Percentiles rank a stretch among this genome's conserved stretches.
phyloP scores from a whole-genome alignment of 1,140 invertebrate species.

The Antheraea pernyi region DNA sequence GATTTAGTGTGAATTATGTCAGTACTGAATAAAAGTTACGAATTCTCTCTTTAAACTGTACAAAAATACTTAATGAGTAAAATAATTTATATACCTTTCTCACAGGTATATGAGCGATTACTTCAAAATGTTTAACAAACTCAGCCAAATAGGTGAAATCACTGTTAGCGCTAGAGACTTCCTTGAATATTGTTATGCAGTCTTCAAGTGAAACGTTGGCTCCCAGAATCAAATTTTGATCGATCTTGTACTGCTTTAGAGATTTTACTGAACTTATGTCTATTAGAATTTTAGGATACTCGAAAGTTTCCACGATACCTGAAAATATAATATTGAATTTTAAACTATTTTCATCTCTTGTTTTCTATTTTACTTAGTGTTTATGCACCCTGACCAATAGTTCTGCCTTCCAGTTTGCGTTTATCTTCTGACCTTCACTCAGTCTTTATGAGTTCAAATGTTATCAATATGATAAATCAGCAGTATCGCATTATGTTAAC shows the following conservation, averaged over 20 bases:
- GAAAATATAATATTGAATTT: constrained; percentile 14
- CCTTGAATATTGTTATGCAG: constrained; percentile 81
- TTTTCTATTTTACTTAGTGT: neutral
- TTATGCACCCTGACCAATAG: too few species aligned
- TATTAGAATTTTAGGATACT: constrained; percentile 80
- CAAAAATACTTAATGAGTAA: neutral
- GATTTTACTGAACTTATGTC: constrained; percentile 85
- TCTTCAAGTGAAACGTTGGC: constrained; percentile 83
- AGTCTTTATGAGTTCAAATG: too few species aligned
- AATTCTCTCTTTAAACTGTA: too few species aligned
- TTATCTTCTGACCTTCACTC: too few species aligned
- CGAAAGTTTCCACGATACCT: constrained; percentile 60
- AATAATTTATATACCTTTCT: constrained; percentile 75
- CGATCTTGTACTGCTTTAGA: constrained; percentile 79
- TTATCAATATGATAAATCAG: too few species aligned
- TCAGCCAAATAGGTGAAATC: constrained; percentile 74
- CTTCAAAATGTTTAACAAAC: constrained; percentile 74
- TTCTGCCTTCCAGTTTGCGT: too few species aligned
- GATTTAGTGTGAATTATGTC: too few species aligned
- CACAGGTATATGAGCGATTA: constrained; percentile 82
- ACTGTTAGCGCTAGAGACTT: constrained; percentile 62
- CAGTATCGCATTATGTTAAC: too few species aligned
- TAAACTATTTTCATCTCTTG: neutral
- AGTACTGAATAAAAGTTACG: too few species aligned
- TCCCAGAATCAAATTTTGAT: constrained; percentile 80